Evolutionary conservation across 2,888 invertebrate species (phyloP), one percentile per base, ranked within the genome.

Genomic region (Drosophila nr. fundita): DNA sequence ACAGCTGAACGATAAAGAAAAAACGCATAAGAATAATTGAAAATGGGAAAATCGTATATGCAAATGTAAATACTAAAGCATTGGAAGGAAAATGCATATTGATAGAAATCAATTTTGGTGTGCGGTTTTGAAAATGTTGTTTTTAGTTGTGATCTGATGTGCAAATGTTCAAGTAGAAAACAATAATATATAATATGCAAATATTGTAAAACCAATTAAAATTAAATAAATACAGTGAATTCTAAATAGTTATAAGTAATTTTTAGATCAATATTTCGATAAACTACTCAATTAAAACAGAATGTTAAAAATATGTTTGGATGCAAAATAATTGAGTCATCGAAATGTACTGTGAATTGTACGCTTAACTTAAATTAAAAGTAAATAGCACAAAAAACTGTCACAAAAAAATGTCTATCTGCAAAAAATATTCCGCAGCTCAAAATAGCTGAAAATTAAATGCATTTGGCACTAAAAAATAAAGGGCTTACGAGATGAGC

Each of bases 401-500:
- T 5, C 24, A 24, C 24, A 24, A 24, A 24, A 21, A 21, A 40
- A 11, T 21, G n/a, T 11, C 11, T n/a, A 4, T 4, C 0, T 40
- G 2, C 8, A 0, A 21, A 2, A 40, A 40, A 21, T 21, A 21
- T 21, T 18, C 38, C 32, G 11, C 42, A 60, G 73, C 52, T 65
- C 24, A 61, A 71, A 77, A 60, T 52, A 32, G 40, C 6, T 32
- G 15, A 21, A 67, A 68, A 68, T 76, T 32, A 50, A 71, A 52
- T 69, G 58, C 63, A 49, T 40, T 66, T 29, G 49, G 42, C 62
- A 67, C 62, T 69, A 57, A 45, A 71, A 76, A 81, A 58, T 62
- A 73, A 81, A 58, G 66, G 68, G 74, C 74, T 84, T 80, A 76
- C 57, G 48, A 4, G 38, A 52, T 55, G 54, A 60, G 29, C 49